Base-by-base conservation (phyloP, 2,113 vertebrate species). In the Benthochromis sp. region DNA sequence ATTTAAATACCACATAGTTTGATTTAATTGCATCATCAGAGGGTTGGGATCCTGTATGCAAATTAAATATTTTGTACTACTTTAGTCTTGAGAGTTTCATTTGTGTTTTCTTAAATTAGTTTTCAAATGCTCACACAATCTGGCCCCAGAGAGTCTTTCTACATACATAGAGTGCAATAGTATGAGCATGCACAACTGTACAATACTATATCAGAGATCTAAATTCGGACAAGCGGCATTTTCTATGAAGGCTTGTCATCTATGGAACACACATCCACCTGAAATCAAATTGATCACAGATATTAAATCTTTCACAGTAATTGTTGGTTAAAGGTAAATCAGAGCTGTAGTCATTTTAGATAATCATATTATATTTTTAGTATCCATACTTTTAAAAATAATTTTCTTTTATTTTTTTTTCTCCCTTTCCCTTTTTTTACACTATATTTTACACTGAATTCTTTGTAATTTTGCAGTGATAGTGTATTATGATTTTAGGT, bases 151-250 rank as follows among this genome's bases (percentile, higher is more conserved):
- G 31, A 36, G 31, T 36, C 17, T 36, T 63, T 63, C 17, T 36
- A 19, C 6, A 63, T 63, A 63, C 31, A 63, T 1, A 63, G 9
- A 36, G 6, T 0, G 6, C 59, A 63, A n/a, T 36, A 36, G 59
- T 2, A 36, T 12, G 61, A 66, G 2, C 61, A 66, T 36, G 31
- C 0, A 19, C 31, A 63, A 63, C 9, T 63, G 59, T n/a, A 63
- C 59, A 63, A 63, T n/a, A 63, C 17, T 11, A 63, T 63, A 63
- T 19, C 2, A 36, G 31, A 0, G 59, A 63, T n/a, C 59, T 63
- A 63, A 63, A 36, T n/a, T 36, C 0, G 3, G 31, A 36, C 4
- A 36, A 36, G 17, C 0, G 1, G 17, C 17, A 36, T 63, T n/a
- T 63, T 63, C 61, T 36, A n/a, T n/a, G 9, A 66, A 66, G 17